These are phyloP conservation scores for Mobula birostris DNA, from an alignment of 2,113 vertebrate species.

Conservation along the genomic window DNA sequence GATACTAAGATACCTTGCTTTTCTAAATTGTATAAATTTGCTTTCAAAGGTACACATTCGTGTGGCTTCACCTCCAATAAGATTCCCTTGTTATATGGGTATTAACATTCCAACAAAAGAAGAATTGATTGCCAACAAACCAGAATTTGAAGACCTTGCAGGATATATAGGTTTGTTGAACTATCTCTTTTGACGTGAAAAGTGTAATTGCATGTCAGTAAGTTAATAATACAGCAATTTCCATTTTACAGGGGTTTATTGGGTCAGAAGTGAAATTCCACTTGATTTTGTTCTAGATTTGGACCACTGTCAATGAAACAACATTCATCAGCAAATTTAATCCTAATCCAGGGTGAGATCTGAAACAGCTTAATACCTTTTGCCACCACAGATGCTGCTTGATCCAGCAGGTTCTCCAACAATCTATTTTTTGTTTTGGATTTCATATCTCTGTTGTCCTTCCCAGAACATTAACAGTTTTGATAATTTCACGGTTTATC, in stretches of 20 bases:
- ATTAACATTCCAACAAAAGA: slow-evolving; percentile 99
- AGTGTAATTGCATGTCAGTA: neutral
- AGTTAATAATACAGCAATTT: neutral
- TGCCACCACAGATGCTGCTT: neutral
- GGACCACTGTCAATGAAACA: neutral
- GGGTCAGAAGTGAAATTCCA: neutral
- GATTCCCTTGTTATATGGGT: slow-evolving; percentile 94
- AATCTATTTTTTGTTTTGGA: no score
- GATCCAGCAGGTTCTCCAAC: no score
- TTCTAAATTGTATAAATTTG: neutral
- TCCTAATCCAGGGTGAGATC: neutral
- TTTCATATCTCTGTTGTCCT: neutral
- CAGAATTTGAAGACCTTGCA: slow-evolving; percentile 85
- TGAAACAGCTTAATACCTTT: neutral
- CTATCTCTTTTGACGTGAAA: neutral
- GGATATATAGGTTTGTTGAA: slow-evolving; percentile 75
- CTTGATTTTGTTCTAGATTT: neutral
- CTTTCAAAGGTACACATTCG: slow-evolving; percentile 82
- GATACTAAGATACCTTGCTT: neutral
- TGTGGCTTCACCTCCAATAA: slow-evolving; percentile 91
- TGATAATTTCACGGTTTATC: neutral
- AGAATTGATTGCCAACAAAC: slow-evolving; percentile 93
- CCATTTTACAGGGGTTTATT: neutral
- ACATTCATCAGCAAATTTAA: neutral
- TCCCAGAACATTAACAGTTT: neutral